These are phyloP conservation scores for Conomelus anceps DNA, from an alignment of 2,888 invertebrate genomes.

Conservation along the genomic window DNA sequence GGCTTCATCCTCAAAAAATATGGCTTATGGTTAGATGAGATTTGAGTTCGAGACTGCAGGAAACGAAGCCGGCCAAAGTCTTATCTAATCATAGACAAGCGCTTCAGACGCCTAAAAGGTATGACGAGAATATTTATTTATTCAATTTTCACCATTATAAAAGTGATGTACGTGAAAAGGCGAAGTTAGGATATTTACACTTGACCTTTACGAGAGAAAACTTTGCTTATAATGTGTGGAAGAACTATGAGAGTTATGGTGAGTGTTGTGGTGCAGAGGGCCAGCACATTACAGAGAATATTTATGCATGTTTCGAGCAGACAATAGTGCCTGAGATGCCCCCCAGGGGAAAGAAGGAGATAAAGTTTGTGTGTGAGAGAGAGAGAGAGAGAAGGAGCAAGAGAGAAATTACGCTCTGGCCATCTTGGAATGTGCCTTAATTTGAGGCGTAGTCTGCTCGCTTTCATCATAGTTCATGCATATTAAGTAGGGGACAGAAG, in stretches of 20 bases:
- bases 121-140: background rate
- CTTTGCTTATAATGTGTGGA: too few relatives aligned
- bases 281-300: background rate
- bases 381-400: background rate
- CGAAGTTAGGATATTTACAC: background rate
- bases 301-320: constrained; percentile 7
- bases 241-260: background rate
- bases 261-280: background rate
- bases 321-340: constrained; percentile 4
- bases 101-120: too few relatives aligned
- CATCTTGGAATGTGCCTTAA: constrained; percentile 14
- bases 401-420: background rate
- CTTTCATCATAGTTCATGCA: constrained; percentile 9
- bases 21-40: too few relatives aligned
- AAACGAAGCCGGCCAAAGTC: too few relatives aligned
- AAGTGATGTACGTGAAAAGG: background rate
- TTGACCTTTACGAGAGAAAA: background rate
- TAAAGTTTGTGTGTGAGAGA: background rate
- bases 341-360: too few relatives aligned
- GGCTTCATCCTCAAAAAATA: too few relatives aligned
- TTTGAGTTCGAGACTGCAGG: too few relatives aligned
- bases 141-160: background rate
- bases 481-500: background rate
- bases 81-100: too few relatives aligned
- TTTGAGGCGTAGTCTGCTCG: constrained; percentile 7